These are phyloP conservation scores for Strigops habroptila DNA, from an alignment of 2,113 vertebrate genomes.

Conservation along the genomic window DNA sequence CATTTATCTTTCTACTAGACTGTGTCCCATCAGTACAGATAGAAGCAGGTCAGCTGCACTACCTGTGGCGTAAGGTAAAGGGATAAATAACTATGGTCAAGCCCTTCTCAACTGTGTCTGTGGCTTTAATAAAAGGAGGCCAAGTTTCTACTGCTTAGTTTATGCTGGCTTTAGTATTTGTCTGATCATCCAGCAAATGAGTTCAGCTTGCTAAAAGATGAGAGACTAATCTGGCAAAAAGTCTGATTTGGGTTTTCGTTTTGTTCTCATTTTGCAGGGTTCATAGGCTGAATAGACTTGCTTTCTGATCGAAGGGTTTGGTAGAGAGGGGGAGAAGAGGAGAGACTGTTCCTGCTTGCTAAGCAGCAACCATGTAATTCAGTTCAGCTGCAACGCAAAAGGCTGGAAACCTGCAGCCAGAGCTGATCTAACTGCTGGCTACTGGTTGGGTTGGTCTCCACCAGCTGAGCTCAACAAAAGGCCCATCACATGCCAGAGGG, in stretches of 20 bases:
- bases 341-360: background rate
- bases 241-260: background rate
- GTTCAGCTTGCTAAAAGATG: background rate
- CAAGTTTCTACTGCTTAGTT: background rate
- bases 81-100: background rate
- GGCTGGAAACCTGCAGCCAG: background rate
- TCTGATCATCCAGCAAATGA: slow-evolving; percentile 14
- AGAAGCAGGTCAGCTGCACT: background rate
- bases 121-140: background rate
- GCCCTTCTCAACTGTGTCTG: background rate
- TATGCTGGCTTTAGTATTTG: slow-evolving; percentile 10
- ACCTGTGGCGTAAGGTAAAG: background rate
- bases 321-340: background rate
- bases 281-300: background rate
- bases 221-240: background rate
- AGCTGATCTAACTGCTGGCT: background rate
- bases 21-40: background rate
- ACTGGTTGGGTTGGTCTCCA: background rate
- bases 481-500: background rate
- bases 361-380: background rate
- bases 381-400: background rate
- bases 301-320: background rate
- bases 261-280: background rate
- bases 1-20: background rate
- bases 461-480: slow-evolving; percentile 11